These are phyloP conservation scores for Phalloptychus januarius DNA, from an alignment of 2,797 vertebrate genomes.

Conservation along the genomic window DNA sequence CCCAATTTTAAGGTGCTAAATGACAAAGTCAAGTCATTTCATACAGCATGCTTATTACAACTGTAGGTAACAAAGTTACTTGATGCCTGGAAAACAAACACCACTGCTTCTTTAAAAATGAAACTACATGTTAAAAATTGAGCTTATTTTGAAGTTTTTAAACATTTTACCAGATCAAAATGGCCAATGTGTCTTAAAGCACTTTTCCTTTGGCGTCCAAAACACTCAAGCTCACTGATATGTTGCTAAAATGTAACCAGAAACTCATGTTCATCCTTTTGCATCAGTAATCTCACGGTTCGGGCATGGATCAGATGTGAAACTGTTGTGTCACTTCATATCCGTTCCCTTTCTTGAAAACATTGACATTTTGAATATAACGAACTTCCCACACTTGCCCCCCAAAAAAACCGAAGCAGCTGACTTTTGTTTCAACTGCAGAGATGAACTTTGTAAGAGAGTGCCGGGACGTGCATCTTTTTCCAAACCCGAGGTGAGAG, in stretches of 20 bases:
- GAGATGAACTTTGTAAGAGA: background rate
- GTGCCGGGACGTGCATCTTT: constrained; percentile 12
- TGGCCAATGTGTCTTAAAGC: background rate
- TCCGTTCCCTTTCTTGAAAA: background rate
- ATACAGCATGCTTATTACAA: no score
- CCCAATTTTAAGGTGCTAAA: no score
- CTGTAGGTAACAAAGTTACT: no score
- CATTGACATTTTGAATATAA: background rate
- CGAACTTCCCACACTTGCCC: background rate
- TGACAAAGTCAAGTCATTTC: no score
- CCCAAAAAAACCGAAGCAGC: background rate
- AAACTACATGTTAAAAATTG: background rate
- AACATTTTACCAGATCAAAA: background rate
- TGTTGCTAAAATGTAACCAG: background rate
- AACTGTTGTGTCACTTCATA: background rate
- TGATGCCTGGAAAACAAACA: no score
- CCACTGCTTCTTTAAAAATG: no score
- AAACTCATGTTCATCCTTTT: background rate
- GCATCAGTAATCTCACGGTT: background rate
- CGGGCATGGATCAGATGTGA: background rate
- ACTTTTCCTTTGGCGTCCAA: background rate
- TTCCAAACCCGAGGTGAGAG: constrained; percentile 28
- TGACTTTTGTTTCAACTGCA: constrained; percentile 11
- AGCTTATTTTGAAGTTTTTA: background rate
- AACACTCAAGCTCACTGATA: background rate